Base-by-base conservation (phyloP, 2,888 invertebrate genomes). In the Itoplectis maculator region DNA sequence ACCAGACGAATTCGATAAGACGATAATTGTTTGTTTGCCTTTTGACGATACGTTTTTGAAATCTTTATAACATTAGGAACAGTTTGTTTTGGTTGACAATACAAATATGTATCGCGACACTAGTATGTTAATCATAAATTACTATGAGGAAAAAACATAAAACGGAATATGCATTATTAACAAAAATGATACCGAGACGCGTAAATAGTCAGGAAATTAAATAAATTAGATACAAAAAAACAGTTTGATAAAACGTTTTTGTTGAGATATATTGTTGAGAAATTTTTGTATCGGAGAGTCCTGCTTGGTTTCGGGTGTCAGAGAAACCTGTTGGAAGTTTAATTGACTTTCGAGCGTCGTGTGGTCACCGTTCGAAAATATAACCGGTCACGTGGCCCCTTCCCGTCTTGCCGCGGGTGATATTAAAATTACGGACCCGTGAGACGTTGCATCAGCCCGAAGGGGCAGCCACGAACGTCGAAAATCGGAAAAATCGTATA, bases 371-470 rank as follows among this genome's bases (percentile, higher is more conserved):
- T 9, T 37, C 49, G 49, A 40, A 63, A 63, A 73, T 51, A 40
- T 40, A 74, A 65, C 51, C 74, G 63, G 63, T 74, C 51, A 29
- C 47, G 35, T 37, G 49, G 9, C 35, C 37, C 35, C 35, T 5
- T 9, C 20, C 23, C n/a, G 23, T 54, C 42, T 74, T 63, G 49
- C 73, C 40, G 51, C 37, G 51, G 73, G 73, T 49, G 15, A 40
- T 63, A 11, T 63, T 74, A 54, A 23, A 29, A 51, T 73, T 37
- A 49, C 20, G 13, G 37, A 13, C 1, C 13, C 1, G 13, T 18
- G 29, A 15, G 6, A 0, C 8, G 47, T 61, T 73, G 29, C 59
- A 47, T 73, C 37, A 61, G 7, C 37, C 4, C 7, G 20, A 68
- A 37, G 40, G 20, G 40, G 18, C n/a, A 54, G 40, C 3, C 11